Base-by-base conservation (phyloP, 2,113 vertebrate genomes). In the Aspidoscelis tigris region DNA sequence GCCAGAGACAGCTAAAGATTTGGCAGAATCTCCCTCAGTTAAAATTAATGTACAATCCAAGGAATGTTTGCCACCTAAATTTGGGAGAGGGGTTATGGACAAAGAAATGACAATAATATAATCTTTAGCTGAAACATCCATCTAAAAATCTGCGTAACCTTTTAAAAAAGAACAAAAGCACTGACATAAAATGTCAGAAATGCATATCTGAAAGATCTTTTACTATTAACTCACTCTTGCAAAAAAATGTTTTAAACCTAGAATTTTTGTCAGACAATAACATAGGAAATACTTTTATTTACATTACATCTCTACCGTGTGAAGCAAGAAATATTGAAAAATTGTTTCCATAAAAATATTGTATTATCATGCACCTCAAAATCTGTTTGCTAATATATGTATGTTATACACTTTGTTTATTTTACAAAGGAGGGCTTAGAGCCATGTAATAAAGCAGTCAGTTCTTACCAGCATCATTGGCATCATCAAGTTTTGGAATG, bases 11-110 rank as follows among this genome's bases (percentile, higher is more conserved):
- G 99, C 99, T 94, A 99, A 92, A 44, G 99, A 98, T 94, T 99
- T 99, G 90, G 99, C 99, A 0, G 99, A 99, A 92, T 99, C 99
- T 87, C 98, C 98, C 92, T 99, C 99, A 44, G 98, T 99, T 86
- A 99, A 94, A 95, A 99, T 99, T 84, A 99, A 95, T 0, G 98
- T 99, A 95, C 98, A 99, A 16, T 99, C 98, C 80, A 98, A 96
- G 20, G 99, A 99, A 97, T 99, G 98, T 91, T 97, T 99, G 53
- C 99, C 99, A 92, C 99, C 98, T 99, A 76, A 33, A 89, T 53
- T 87, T 83, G 80, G 78, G 82, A 86, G 22, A 74, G 85, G 66
- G 55, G 89, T 53, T 77, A 65, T 3, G 26, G 50, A 0, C 3
- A 44, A 87, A n/a, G 65, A 85, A 81, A 65, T 0, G 0, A 84